Conservation (phyloP, 2,113 vertebrate genomes). For the Sterrhoptilus dennistouni region DNA sequence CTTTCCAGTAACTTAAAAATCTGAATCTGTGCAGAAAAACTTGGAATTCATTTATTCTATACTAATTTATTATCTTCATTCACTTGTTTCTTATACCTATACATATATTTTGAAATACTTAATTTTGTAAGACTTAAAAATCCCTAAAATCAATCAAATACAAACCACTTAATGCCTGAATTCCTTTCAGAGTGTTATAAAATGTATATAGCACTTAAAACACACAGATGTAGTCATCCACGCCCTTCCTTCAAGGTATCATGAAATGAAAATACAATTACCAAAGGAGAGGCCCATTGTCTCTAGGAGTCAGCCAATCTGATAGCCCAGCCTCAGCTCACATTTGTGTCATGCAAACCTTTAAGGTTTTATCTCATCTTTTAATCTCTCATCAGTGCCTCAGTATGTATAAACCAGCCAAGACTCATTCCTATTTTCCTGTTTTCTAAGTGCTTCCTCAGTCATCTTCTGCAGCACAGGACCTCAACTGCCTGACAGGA, state of each 20-base stretch:
- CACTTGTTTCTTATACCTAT: not conserved
- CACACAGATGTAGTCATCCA: not conserved
- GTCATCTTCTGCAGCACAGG: not conserved
- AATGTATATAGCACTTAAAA: not conserved
- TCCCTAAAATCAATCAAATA: accelerated
- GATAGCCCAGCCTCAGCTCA: not conserved
- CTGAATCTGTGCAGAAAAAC: not conserved
- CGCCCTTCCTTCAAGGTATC: not conserved
- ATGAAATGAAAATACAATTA: not conserved
- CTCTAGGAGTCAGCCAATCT: not conserved
- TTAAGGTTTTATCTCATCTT: not conserved
- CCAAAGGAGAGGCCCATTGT: not conserved
- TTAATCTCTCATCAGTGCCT: not conserved
- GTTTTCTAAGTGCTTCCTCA: not conserved
- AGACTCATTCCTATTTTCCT: not conserved
- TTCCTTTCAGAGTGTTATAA: not conserved
- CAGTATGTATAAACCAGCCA: not conserved
- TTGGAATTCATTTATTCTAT: not conserved
- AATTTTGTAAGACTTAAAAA: not conserved
- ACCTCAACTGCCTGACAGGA: not conserved
- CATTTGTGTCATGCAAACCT: not conserved
- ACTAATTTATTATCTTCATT: not conserved
- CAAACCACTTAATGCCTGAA: not conserved
- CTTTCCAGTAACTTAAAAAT: not conserved
- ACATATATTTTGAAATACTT: not conserved